Percentiles rank a stretch among this genome's conserved stretches.
phyloP scores from a whole-genome alignment of 1,140 invertebrate genomes.

The Leptonema lineaticorne region DNA sequence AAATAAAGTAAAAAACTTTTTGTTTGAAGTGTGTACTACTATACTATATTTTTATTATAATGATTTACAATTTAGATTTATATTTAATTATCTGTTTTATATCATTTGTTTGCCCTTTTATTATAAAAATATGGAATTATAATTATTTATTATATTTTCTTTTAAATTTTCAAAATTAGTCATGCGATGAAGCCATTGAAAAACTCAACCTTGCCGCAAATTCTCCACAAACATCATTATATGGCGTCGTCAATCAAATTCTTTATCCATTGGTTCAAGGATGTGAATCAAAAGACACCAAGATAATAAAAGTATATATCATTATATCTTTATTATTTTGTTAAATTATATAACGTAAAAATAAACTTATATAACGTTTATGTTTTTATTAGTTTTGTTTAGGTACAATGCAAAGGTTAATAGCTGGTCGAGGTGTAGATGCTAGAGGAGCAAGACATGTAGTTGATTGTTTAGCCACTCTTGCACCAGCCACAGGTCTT shows the following conservation, averaged over 20 bases:
- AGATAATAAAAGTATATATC: slow-evolving; percentile 81
- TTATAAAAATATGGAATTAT: too few relatives aligned
- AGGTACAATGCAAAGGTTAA: slow-evolving; percentile 83
- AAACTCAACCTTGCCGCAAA: slow-evolving; percentile 81
- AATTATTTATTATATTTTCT: too few relatives aligned
- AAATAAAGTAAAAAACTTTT: too few relatives aligned
- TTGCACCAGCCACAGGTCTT: slow-evolving; percentile 90
- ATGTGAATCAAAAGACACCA: slow-evolving; percentile 96
- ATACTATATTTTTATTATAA: too few relatives aligned
- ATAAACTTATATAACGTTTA: too few relatives aligned
- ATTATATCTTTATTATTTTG: background rate
- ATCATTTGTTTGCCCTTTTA: too few relatives aligned
- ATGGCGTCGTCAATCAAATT: slow-evolving; percentile 90
- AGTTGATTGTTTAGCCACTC: slow-evolving; percentile 87
- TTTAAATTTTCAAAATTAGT: slow-evolving; percentile 65
- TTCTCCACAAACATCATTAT: slow-evolving; percentile 75
- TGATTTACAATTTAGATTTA: too few relatives aligned
- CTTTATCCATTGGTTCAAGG: slow-evolving; percentile 96
- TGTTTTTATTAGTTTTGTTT: slow-evolving; percentile 76
- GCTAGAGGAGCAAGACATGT: slow-evolving; percentile 89
- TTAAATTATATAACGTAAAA: background rate
- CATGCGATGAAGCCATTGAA: slow-evolving; percentile 91
- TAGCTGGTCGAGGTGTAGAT: slow-evolving; percentile 81
- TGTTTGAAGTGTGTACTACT: too few relatives aligned
- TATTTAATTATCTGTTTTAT: too few relatives aligned